Percentiles rank a stretch among this genome's conserved stretches.
Evolutionary conservation across 2,888 invertebrate genomes (phyloP).

Genomic region (Aspidiotus rigidus): DNA sequence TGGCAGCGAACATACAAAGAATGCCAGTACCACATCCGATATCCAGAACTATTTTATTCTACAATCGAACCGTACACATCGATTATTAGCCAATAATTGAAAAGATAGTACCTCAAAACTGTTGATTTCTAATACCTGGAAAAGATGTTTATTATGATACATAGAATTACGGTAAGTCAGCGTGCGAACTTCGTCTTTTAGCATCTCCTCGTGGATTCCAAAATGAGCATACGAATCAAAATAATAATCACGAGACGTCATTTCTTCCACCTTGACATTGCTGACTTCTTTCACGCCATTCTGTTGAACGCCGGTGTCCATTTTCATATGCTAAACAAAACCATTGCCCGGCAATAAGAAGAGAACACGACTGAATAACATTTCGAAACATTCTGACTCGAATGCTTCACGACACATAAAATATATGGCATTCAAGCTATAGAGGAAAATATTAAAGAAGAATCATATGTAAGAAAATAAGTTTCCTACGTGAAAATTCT

Average conservation of each 20-base stretch:
- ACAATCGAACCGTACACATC: slow-evolving; percentile 27
- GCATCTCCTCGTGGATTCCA: slow-evolving; percentile 99
- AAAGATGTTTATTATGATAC: slow-evolving; percentile 98
- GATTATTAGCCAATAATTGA: too few species aligned
- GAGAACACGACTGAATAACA: not conserved
- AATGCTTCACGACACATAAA: not conserved
- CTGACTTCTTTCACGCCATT: slow-evolving; percentile 41
- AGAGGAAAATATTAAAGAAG: too few species aligned
- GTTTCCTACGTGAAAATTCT: not conserved
- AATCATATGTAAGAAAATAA: too few species aligned
- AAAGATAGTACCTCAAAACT: too few species aligned
- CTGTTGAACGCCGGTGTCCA: slow-evolving; percentile 23
- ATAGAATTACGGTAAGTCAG: slow-evolving; percentile 97
- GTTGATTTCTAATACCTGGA: slow-evolving; percentile 49
- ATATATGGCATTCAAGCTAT: too few species aligned
- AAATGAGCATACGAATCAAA: slow-evolving; percentile 99
- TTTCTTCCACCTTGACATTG: slow-evolving; percentile 71
- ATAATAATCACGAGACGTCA: slow-evolving; percentile 99
- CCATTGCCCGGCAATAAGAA: not conserved
- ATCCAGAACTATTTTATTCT: slow-evolving; percentile 77
- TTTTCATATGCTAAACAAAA: slow-evolving; percentile 25
- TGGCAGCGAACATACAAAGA: slow-evolving; percentile 98
- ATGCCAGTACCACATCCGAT: slow-evolving; percentile 99
- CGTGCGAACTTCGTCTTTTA: slow-evolving; percentile 98
- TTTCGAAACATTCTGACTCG: not conserved